These are phyloP conservation scores for Hippopotamus amphibius DNA, from an alignment of 2,113 vertebrate genomes.

Conservation along the genomic window DNA sequence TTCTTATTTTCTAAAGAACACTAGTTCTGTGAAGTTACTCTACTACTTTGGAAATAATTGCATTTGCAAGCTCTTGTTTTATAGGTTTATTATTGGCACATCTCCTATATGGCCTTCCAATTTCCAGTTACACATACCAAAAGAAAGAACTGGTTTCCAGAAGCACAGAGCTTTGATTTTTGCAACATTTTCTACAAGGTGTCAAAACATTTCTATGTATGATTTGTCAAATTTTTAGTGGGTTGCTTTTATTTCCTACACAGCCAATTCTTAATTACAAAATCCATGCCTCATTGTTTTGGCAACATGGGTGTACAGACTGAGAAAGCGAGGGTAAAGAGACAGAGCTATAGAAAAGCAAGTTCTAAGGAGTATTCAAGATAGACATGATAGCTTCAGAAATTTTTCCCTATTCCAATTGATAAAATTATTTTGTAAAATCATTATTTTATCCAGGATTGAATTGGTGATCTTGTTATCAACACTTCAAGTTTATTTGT, in stretches of 20 bases:
- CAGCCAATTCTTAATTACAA: not conserved
- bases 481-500: not conserved
- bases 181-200: not conserved
- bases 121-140: not conserved
- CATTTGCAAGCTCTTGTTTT: not conserved
- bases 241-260: not conserved
- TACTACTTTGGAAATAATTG: conserved; percentile 42
- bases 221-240: not conserved
- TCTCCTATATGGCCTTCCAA: not conserved
- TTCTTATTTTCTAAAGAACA: conserved; percentile 52
- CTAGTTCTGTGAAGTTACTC: not conserved
- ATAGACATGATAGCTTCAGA: not conserved
- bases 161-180: conserved; percentile 15
- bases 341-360: not conserved
- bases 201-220: not conserved
- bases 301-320: not conserved
- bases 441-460: not conserved
- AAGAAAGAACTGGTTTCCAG: not conserved
- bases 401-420: not conserved
- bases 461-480: not conserved
- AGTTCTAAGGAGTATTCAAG: not conserved
- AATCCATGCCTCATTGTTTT: not conserved
- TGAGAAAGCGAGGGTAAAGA: not conserved
- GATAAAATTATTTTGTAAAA: not conserved
- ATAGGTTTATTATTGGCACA: not conserved